Evolutionary conservation across 1,140 invertebrate genomes (phyloP).

Genomic region (Ostrea denselamellosa): DNA sequence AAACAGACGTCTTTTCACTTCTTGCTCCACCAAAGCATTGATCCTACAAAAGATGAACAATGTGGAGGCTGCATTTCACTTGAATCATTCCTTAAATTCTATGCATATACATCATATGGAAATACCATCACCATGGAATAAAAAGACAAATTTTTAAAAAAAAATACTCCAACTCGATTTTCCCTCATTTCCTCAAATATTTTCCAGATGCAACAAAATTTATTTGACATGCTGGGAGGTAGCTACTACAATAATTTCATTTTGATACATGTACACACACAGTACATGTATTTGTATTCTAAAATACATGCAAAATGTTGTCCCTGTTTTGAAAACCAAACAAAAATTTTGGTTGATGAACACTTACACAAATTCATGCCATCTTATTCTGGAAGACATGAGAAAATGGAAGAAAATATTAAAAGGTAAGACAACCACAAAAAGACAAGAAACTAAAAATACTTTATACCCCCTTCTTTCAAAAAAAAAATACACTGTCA

Average conservation of each 20-base stretch:
- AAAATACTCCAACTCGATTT: not conserved
- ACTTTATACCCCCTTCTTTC: no score
- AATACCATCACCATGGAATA: not conserved
- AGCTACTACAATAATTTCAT: not conserved
- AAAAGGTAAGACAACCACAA: not conserved
- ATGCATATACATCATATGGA: not conserved
- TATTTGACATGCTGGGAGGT: not conserved
- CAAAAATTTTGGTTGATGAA: not conserved
- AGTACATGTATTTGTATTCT: not conserved
- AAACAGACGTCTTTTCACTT: slow-evolving; percentile 78
- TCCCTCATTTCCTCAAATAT: not conserved
- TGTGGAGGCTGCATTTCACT: not conserved
- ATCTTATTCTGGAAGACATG: slow-evolving; percentile 25
- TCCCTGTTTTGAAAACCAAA: not conserved
- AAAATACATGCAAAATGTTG: not conserved
- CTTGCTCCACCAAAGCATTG: slow-evolving; percentile 77
- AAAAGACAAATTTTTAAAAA: not conserved
- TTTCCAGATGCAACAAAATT: not conserved
- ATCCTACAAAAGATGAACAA: slow-evolving; percentile 64
- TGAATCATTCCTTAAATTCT: no score
- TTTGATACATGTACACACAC: not conserved
- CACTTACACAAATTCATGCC: slow-evolving; percentile 30
- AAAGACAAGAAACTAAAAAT: no score
- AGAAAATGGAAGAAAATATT: slow-evolving; percentile 6
- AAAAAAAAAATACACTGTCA: not conserved